Percentiles rank a stretch among this genome's conserved stretches.
phyloP scores from a whole-genome alignment of 2,797 vertebrate genomes.

The Sebastes alutus region DNA sequence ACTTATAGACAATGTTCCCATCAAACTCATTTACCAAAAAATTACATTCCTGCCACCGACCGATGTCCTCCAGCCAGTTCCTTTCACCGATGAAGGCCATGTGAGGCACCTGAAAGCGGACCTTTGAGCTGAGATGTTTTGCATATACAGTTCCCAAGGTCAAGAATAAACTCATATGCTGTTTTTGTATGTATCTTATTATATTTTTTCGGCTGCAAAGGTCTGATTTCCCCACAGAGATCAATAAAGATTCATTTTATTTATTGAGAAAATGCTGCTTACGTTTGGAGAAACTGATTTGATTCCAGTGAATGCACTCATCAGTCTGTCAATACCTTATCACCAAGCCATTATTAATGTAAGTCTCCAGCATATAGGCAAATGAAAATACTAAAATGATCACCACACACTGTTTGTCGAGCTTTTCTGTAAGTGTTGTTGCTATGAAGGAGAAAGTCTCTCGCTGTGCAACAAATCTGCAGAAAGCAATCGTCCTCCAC shows the following conservation, averaged over 20 bases:
- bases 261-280: slow-evolving; percentile 10
- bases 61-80: not conserved
- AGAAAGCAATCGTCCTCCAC: not conserved
- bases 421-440: not conserved
- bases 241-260: slow-evolving; percentile 35
- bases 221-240: not conserved
- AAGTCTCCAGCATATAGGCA: not conserved
- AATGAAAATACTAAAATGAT: not conserved
- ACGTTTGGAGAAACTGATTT: not conserved
- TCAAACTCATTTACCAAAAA: not conserved
- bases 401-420: not conserved
- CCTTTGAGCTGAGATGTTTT: not conserved
- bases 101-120: not conserved
- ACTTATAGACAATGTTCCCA: not conserved
- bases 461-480: not conserved
- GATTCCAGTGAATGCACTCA: slow-evolving; percentile 3
- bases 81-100: not conserved
- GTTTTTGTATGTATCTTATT: not conserved
- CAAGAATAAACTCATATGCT: not conserved
- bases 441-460: not conserved
- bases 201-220: not conserved
- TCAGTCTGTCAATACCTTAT: slow-evolving; percentile 19
- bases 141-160: not conserved
- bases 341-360: not conserved
- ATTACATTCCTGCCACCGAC: not conserved